Percentiles rank a stretch among this genome's conserved stretches.
Evolutionary conservation across 2,113 vertebrate species (phyloP).

Genomic region (Chrysemys picta): DNA sequence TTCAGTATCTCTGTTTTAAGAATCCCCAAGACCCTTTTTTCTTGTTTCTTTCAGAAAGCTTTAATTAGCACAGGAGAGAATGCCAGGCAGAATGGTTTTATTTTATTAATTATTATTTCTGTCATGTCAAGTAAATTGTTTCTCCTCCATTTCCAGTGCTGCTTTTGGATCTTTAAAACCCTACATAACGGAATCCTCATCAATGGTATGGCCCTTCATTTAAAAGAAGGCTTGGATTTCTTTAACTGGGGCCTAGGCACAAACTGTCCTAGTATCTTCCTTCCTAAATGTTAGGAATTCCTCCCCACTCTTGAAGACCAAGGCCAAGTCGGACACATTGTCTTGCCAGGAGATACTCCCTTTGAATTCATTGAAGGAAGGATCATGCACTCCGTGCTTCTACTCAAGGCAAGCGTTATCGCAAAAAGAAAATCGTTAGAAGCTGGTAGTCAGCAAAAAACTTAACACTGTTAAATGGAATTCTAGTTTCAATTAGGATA

Average conservation of each 20-base stretch:
- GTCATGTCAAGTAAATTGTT: background rate
- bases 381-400: background rate
- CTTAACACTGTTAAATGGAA: background rate
- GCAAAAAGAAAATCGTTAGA: background rate
- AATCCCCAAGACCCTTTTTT: background rate
- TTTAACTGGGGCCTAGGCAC: background rate
- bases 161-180: background rate
- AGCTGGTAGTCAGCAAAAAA: background rate
- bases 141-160: background rate
- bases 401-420: background rate
- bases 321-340: background rate
- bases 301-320: background rate
- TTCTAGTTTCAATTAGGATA: background rate
- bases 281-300: background rate
- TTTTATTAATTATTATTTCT: background rate
- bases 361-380: background rate
- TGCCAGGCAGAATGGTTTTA: background rate
- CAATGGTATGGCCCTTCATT: background rate
- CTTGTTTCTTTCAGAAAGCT: background rate
- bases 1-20: constrained; percentile 11
- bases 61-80: background rate
- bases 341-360: background rate
- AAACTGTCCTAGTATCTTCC: background rate
- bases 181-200: background rate
- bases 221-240: background rate